These are phyloP conservation scores for Threskiornis aethiopicus DNA, from an alignment of 2,797 vertebrate species.

Conservation along the genomic window DNA sequence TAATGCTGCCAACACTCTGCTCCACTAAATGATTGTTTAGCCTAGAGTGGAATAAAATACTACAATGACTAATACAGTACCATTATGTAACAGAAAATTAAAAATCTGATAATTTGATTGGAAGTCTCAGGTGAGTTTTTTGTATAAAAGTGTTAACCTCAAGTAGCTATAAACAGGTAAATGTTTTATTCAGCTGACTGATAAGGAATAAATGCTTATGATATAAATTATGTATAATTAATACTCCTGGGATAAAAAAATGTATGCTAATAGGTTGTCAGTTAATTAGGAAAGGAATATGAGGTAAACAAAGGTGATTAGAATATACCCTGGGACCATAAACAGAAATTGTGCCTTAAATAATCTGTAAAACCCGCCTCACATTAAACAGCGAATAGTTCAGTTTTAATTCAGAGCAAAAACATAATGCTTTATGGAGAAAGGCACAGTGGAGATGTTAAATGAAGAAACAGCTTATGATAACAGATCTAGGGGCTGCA, in stretches of 20 bases:
- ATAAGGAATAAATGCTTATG: constrained; percentile 81
- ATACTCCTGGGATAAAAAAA: constrained; percentile 80
- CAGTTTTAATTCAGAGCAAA: constrained; percentile 57
- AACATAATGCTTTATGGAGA: constrained; percentile 1
- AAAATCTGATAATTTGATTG: constrained; percentile 82
- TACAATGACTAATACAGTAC: constrained; percentile 63
- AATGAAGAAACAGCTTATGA: constrained; percentile 18
- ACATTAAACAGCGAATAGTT: constrained; percentile 67
- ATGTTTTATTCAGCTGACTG: constrained; percentile 83
- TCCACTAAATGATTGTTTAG: constrained; percentile 73
- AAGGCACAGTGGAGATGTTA: constrained; percentile 17
- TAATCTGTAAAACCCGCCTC: constrained; percentile 54
- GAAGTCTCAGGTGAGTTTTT: constrained; percentile 81
- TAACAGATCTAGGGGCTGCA: neutral
- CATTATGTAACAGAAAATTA: constrained; percentile 80
- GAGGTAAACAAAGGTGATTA: constrained; percentile 85
- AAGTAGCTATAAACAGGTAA: constrained; percentile 81
- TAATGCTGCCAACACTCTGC: constrained; percentile 61
- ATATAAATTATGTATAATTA: constrained; percentile 86
- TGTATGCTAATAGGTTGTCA: constrained; percentile 81
- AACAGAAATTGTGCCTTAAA: constrained; percentile 81
- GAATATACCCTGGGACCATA: constrained; percentile 80
- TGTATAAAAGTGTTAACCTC: constrained; percentile 81
- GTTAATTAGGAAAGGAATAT: constrained; percentile 84
- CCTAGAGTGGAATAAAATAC: constrained; percentile 70